phyloP scores from a whole-genome alignment of 2,888 invertebrate species.

The Ellobium chinense region DNA sequence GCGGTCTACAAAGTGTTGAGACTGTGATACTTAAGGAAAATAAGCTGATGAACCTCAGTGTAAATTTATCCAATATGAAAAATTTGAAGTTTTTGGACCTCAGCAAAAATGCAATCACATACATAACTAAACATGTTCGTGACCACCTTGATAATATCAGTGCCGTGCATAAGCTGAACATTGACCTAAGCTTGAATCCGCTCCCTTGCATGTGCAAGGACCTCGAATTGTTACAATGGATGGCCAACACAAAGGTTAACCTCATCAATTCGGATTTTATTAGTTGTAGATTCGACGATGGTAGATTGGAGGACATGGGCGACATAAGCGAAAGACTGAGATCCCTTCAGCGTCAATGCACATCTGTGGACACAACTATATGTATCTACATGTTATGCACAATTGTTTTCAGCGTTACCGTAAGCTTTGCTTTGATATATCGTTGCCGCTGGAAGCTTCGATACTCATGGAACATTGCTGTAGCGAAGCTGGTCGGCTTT shows the following conservation, averaged over 20 bases:
- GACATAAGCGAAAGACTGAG: too few relatives aligned
- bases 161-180: background rate
- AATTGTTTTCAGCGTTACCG: background rate
- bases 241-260: slow-evolving; percentile 8
- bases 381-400: too few relatives aligned
- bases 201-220: slow-evolving; percentile 23
- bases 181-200: slow-evolving; percentile 7
- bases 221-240: slow-evolving; percentile 26
- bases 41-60: background rate
- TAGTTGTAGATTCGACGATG: too few relatives aligned
- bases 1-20: background rate
- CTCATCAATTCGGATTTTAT: slow-evolving; percentile 4
- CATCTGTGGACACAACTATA: background rate
- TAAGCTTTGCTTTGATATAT: slow-evolving; percentile 5
- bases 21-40: background rate
- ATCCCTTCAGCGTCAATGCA: too few relatives aligned
- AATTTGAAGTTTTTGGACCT: background rate
- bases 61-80: background rate
- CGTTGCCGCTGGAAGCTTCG: slow-evolving; percentile 25
- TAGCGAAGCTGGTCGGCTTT: slow-evolving; percentile 3
- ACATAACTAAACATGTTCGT: background rate
- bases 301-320: too few relatives aligned
- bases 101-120: background rate
- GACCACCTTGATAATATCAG: background rate
- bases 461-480: slow-evolving; percentile 11